A percentile compares a stretch with the other conserved stretches of the same genome.
Conservation (phyloP, 2,797 vertebrate species). For the Enteromius fasciolatus region DNA sequence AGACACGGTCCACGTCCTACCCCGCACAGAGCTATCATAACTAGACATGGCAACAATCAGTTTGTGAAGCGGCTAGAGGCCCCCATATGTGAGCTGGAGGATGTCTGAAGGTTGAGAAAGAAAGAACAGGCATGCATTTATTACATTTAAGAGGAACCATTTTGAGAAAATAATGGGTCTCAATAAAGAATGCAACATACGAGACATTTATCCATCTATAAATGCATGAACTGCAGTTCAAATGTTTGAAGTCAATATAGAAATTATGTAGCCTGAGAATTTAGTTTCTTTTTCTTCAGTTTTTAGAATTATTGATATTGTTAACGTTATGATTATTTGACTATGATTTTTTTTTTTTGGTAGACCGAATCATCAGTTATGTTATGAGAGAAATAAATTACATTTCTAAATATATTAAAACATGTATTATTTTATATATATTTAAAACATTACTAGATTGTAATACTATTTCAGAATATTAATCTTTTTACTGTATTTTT, state of each 20-base stretch:
- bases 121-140: conserved; percentile 9
- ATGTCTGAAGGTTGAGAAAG: conserved; percentile 39
- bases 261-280: too few relatives aligned
- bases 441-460: neutral
- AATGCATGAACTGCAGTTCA: neutral
- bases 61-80: conserved; percentile 2
- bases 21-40: conserved; percentile 38
- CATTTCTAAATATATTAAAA: neutral
- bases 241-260: neutral
- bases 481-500: neutral
- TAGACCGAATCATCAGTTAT: too few relatives aligned
- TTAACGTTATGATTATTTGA: neutral
- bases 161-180: conserved; percentile 9
- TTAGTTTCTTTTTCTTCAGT: neutral
- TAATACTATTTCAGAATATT: neutral
- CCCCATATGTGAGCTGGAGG: conserved; percentile 21
- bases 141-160: conserved; percentile 4
- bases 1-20: conserved; percentile 4
- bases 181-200: neutral
- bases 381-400: neutral
- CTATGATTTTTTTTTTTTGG: too few relatives aligned
- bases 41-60: conserved; percentile 40
- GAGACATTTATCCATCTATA: neutral
- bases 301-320: neutral
- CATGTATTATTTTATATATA: neutral